A percentile compares a stretch with the other conserved stretches of the same genome.
Evolutionary conservation across 2,888 invertebrate species (phyloP).

Genomic region (Melipona bicolor): DNA sequence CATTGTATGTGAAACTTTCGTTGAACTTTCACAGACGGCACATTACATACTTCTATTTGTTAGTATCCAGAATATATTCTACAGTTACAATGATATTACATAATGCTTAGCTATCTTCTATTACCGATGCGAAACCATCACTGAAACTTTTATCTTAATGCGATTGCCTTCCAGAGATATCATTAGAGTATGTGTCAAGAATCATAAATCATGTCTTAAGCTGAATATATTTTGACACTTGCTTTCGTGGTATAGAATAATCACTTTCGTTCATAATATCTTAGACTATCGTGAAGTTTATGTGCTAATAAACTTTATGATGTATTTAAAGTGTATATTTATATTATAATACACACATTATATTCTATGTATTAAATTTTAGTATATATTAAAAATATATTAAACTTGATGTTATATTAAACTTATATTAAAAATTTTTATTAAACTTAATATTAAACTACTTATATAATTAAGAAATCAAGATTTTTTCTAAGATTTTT

Average conservation of each 20-base stretch:
- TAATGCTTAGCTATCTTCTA: slow-evolving; percentile 31
- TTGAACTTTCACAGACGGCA: slow-evolving; percentile 63
- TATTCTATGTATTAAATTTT: neutral
- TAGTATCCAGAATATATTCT: slow-evolving; percentile 39
- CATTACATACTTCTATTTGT: slow-evolving; percentile 44
- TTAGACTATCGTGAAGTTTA: neutral
- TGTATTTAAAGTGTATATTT: neutral
- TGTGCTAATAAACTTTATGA: neutral
- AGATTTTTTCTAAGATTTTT: neutral
- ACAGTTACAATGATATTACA: slow-evolving; percentile 51
- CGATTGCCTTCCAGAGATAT: slow-evolving; percentile 8
- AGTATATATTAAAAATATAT: neutral
- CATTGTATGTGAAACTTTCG: slow-evolving; percentile 47
- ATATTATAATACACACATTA: too few species aligned
- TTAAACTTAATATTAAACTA: too few species aligned
- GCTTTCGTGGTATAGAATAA: neutral
- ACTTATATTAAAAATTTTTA: too few species aligned
- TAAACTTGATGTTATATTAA: too few species aligned
- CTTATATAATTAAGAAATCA: neutral
- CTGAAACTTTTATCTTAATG: slow-evolving; percentile 11
- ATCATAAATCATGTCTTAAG: slow-evolving; percentile 7
- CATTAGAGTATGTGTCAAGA: neutral
- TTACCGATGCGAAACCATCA: neutral
- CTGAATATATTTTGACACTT: neutral
- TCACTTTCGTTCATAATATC: neutral